These are phyloP conservation scores for Hylyphantes graminicola DNA, from an alignment of 1,140 invertebrate genomes.

Conservation along the genomic window DNA sequence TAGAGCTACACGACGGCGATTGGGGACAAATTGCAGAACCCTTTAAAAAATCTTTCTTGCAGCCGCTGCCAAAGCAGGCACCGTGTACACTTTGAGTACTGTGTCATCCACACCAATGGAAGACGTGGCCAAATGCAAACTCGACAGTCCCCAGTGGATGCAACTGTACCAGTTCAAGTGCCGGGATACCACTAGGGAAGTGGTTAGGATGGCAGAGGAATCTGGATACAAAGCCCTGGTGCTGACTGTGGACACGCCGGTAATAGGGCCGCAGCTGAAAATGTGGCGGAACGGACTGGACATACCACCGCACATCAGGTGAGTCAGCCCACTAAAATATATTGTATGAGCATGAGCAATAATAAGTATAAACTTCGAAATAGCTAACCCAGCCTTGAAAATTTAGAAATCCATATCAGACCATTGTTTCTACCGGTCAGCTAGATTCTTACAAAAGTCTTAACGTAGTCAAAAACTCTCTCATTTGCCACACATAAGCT, in stretches of 20 bases:
- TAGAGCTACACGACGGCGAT: too few relatives aligned
- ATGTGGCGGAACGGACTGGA: slow-evolving; percentile 86
- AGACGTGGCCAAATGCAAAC: slow-evolving; percentile 79
- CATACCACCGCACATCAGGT: slow-evolving; percentile 80
- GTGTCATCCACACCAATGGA: slow-evolving; percentile 88
- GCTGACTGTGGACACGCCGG: slow-evolving; percentile 88
- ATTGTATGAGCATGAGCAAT: background rate
- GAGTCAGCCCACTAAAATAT: slow-evolving; percentile 63
- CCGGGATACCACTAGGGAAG: slow-evolving; percentile 74
- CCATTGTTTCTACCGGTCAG: too few relatives aligned
- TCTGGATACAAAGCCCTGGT: slow-evolving; percentile 90
- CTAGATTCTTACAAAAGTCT: too few relatives aligned
- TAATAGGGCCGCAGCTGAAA: slow-evolving; percentile 81
- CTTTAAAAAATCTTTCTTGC: background rate
- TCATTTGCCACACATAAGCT: too few relatives aligned
- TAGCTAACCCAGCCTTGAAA: too few relatives aligned
- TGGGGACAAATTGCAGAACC: too few relatives aligned
- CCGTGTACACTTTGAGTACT: slow-evolving; percentile 86
- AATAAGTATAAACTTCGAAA: too few relatives aligned
- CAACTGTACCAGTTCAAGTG: slow-evolving; percentile 90
- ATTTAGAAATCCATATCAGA: too few relatives aligned
- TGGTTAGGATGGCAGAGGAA: slow-evolving; percentile 82
- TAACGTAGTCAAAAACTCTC: too few relatives aligned
- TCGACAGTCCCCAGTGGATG: slow-evolving; percentile 76
- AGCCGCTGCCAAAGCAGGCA: slow-evolving; percentile 80